These are phyloP conservation scores for Neoitamus cyanurus DNA, from an alignment of 2,888 invertebrate species.

Conservation along the genomic window DNA sequence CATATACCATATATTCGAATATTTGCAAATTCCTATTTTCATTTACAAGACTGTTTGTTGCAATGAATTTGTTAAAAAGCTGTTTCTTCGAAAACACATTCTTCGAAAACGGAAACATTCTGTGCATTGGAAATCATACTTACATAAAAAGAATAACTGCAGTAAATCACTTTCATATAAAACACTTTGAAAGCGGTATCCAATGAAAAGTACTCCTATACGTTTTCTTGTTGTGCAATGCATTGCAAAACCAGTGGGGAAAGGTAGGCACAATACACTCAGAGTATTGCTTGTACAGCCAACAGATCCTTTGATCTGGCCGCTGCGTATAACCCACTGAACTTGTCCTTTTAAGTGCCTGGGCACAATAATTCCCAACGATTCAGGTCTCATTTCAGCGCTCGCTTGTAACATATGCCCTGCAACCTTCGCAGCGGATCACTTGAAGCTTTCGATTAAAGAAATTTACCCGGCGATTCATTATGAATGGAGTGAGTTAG, in stretches of 20 bases:
- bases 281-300: neutral
- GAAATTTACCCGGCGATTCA: constrained; percentile 45
- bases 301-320: constrained; percentile 15
- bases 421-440: neutral
- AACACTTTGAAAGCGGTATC: neutral
- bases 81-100: no score
- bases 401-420: neutral
- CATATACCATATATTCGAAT: no score
- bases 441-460: constrained; percentile 43
- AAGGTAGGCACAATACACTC: neutral
- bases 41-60: no score
- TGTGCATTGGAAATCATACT: no score
- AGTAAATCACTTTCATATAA: neutral
- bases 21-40: no score
- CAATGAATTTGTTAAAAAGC: no score
- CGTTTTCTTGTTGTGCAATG: neutral
- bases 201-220: neutral
- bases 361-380: constrained; percentile 27
- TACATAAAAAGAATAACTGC: no score
- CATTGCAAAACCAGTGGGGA: neutral
- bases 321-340: constrained; percentile 24
- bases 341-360: constrained; percentile 26
- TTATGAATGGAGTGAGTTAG: constrained; percentile 44
- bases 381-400: constrained; percentile 26
- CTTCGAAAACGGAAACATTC: no score